Percentiles rank a stretch among this genome's conserved stretches.
Conservation (phyloP, 1,140 invertebrate genomes). For the Trissolcus basalis region DNA sequence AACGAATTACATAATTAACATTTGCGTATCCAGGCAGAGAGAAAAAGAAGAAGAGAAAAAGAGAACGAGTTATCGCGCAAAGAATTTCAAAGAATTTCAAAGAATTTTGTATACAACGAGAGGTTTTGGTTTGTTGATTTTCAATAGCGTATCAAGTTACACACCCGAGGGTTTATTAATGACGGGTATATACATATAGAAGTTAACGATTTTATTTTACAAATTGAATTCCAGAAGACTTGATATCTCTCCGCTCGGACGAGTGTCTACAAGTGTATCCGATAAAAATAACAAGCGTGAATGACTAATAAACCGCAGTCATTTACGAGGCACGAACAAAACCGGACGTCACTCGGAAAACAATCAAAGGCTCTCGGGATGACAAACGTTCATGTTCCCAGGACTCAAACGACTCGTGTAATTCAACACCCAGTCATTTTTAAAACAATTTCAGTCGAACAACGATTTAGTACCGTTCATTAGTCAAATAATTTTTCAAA, state of each 20-base stretch:
- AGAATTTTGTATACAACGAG: too few relatives aligned
- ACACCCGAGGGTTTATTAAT: not conserved
- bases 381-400: conserved; percentile 36
- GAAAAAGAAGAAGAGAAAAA: too few relatives aligned
- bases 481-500: too few relatives aligned
- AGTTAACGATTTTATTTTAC: conserved; percentile 1
- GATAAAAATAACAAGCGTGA: conserved; percentile 50
- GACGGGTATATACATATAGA: not conserved
- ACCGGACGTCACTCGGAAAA: conserved; percentile 40
- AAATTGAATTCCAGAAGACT: conserved; percentile 10
- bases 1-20: too few relatives aligned
- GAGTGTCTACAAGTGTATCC: conserved; percentile 34
- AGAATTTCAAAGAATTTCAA: too few relatives aligned
- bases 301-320: conserved; percentile 45
- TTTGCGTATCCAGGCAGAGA: too few relatives aligned
- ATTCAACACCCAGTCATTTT: conserved; percentile 21
- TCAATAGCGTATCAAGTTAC: too few relatives aligned
- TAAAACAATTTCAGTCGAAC: too few relatives aligned
- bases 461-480: too few relatives aligned
- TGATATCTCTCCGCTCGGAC: not conserved
- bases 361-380: conserved; percentile 36
- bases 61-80: too few relatives aligned
- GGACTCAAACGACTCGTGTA: conserved; percentile 25
- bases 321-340: conserved; percentile 42
- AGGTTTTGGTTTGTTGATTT: too few relatives aligned